These are phyloP conservation scores for Maconellicoccus hirsutus DNA, from an alignment of 1,140 invertebrate species.

Conservation along the genomic window DNA sequence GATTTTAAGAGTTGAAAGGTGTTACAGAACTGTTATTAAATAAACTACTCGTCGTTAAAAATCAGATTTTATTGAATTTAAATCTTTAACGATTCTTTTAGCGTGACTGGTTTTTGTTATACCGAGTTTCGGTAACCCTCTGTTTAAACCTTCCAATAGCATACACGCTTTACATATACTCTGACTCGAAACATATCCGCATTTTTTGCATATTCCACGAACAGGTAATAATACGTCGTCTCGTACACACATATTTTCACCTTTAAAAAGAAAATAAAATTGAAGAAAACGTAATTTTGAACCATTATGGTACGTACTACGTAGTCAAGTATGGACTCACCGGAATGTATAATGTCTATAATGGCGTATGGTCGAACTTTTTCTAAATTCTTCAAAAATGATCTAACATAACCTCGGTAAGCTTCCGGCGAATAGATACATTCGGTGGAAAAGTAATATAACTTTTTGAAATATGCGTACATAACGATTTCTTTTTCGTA, in stretches of 20 bases:
- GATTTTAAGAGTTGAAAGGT: background rate
- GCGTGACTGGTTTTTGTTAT: conserved; percentile 75
- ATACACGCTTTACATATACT: conserved; percentile 93
- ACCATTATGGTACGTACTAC: background rate
- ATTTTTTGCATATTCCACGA: conserved; percentile 67
- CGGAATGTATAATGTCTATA: conserved; percentile 95
- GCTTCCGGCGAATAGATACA: conserved; percentile 98
- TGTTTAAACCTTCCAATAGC: conserved; percentile 88
- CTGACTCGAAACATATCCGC: conserved; percentile 93
- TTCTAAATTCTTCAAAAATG: conserved; percentile 92
- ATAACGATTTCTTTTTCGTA: conserved; percentile 99
- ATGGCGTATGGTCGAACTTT: conserved; percentile 85
- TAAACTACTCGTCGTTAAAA: background rate
- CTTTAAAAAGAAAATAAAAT: conserved; percentile 39
- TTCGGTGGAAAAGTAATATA: conserved; percentile 99
- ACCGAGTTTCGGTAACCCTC: conserved; percentile 74
- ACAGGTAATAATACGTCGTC: conserved; percentile 68
- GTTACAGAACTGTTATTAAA: background rate
- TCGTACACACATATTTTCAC: conserved; percentile 75
- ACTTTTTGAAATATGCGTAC: conserved; percentile 94
- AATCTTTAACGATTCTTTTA: conserved; percentile 39
- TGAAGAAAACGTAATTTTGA: background rate
- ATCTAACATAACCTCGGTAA: conserved; percentile 85
- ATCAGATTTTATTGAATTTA: background rate
- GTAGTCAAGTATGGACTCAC: conserved; percentile 36